phyloP scores from a whole-genome alignment of 1,140 invertebrate species.

The Saxidomus purpurata region DNA sequence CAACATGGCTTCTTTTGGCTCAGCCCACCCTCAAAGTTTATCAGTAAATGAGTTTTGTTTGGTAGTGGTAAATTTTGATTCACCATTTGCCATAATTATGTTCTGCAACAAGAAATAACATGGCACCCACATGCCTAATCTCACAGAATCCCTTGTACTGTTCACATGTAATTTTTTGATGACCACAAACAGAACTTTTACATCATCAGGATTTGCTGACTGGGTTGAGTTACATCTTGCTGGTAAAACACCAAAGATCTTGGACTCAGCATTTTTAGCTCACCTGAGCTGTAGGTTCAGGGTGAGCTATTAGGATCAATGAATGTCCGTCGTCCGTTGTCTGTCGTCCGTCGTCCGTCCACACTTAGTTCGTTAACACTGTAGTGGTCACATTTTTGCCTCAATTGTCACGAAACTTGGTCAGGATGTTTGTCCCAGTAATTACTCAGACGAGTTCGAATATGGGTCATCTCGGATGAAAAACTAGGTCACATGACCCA shows the following conservation, averaged over 20 bases:
- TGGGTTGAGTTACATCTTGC: conserved; percentile 17
- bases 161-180: not conserved
- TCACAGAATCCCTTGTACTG: conserved; percentile 8
- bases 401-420: too few species aligned
- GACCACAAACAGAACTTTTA: not conserved
- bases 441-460: too few species aligned
- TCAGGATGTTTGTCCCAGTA: too few species aligned
- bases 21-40: not conserved
- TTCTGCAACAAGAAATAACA: not conserved
- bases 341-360: too few species aligned
- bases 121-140: not conserved
- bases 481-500: too few species aligned
- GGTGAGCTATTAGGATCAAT: too few species aligned
- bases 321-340: too few species aligned
- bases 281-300: too few species aligned
- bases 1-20: not conserved
- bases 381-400: too few species aligned
- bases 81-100: not conserved
- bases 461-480: too few species aligned
- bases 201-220: not conserved
- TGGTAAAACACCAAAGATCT: conserved; percentile 11
- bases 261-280: not conserved
- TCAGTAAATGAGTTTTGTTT: not conserved
- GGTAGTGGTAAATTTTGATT: not conserved
- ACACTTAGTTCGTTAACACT: too few species aligned